Evolutionary conservation across 2,113 vertebrate genomes (phyloP), one percentile per base, ranked within the genome.

Genomic region (Oryzias woworae): DNA sequence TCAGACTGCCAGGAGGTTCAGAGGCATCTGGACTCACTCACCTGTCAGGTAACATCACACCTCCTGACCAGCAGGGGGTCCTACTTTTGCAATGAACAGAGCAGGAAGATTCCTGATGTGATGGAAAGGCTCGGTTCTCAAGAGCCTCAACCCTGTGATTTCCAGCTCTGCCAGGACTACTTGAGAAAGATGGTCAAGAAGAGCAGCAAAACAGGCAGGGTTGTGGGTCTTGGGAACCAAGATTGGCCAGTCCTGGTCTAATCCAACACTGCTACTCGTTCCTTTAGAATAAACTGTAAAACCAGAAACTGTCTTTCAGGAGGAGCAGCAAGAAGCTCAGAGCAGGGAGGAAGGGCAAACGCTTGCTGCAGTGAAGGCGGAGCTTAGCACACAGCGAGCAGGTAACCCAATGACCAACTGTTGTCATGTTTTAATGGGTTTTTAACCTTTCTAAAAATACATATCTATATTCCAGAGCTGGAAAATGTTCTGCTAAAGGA

Each of bases 241-340:
- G 20, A 20, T 20, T 20, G 20, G 20, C 20, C 20, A 20, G 20
- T 20, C 20, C 20, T 1, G 26, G 5, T 28, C 26, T 28, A 28
- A 28, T 36, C 7, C 7, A 6, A 36, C 7, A 10, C 31, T 8
- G 7, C 31, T 36, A 36, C 36, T 36, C 36, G 8, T 12, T 10
- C 31, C 6, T 31, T 31, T 31, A 31, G 28, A 31, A 31, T 4
- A 31, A 31, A 31, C 3, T 26, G 3, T 7, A 8, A 8, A 36
- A 36, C 12, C 36, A 36, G 36, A 36, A 36, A 12, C 36, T 3
- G 2, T 36, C 36, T 36, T 36, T 12, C 8, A 28, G 17, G 47
- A 48, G 41, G n/a, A 71, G 59, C 73, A 80, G 66, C 76, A 77
- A 58, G 69, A 62, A 67, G 59, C 7, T 16, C 71, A 78, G 61